Conservation (phyloP, 2,888 invertebrate genomes). For the Sphecodes monilicornis region DNA sequence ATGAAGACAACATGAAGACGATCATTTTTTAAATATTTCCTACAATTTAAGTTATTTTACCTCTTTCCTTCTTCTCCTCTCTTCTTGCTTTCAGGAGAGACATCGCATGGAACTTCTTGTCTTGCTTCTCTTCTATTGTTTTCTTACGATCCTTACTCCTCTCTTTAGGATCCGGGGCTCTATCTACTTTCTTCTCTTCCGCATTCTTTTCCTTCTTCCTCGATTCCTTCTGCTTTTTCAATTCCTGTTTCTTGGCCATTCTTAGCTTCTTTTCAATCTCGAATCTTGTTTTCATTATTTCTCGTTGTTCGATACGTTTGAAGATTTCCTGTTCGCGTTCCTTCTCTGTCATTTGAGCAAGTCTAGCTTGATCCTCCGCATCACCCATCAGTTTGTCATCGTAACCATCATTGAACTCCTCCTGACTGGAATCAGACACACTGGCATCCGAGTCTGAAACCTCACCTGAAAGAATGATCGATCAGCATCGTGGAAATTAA, state of each 20-base stretch:
- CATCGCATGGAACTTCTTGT: constrained; percentile 97
- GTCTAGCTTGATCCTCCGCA: constrained; percentile 95
- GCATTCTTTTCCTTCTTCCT: constrained; percentile 84
- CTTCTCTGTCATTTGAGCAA: constrained; percentile 97
- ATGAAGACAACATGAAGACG: background rate
- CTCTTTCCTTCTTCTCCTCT: constrained; percentile 94
- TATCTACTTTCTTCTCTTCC: constrained; percentile 86
- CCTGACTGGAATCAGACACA: constrained; percentile 89
- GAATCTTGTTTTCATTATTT: constrained; percentile 96
- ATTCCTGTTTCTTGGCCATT: constrained; percentile 92
- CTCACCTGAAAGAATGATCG: constrained; percentile 87
- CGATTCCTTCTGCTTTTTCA: constrained; percentile 86
- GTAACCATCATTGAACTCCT: constrained; percentile 98
- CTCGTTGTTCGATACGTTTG: constrained; percentile 97
- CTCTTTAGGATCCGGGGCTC: constrained; percentile 89
- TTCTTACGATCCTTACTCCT: constrained; percentile 94
- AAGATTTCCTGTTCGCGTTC: constrained; percentile 99
- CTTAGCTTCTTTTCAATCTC: constrained; percentile 97
- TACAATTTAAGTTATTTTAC: constrained; percentile 75
- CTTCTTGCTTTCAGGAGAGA: constrained; percentile 95
- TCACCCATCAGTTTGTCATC: constrained; percentile 99
- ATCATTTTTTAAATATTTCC: background rate
- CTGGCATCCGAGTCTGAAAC: constrained; percentile 89
- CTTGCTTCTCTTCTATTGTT: constrained; percentile 94
- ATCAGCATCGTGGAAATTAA: background rate